Evolutionary conservation across 2,888 invertebrate species (phyloP).

Genomic region (Hemistola chrysoprasaria): DNA sequence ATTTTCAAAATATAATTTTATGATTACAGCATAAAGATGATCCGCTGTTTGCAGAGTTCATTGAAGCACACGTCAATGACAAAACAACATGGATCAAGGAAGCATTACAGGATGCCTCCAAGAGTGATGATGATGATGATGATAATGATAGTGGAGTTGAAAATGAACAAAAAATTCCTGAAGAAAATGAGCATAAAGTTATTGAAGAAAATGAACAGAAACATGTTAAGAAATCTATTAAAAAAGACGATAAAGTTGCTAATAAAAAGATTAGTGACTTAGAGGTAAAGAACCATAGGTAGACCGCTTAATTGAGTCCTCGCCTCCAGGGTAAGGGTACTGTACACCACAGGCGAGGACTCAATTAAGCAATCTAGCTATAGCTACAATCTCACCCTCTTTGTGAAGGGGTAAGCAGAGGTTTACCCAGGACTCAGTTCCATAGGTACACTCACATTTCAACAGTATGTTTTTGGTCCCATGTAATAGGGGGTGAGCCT

Average conservation of each 20-base stretch:
- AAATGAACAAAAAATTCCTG: conserved; percentile 39
- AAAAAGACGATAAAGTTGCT: conserved; percentile 83
- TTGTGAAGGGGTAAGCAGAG: no score
- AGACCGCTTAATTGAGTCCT: no score
- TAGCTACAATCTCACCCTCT: no score
- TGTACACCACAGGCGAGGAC: no score
- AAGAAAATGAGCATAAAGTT: conserved; percentile 24
- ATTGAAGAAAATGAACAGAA: conserved; percentile 31
- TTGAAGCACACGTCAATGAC: conserved; percentile 88
- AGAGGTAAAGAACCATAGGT: conserved; percentile 82
- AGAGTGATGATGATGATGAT: conserved; percentile 53
- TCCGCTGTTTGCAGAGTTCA: conserved; percentile 93
- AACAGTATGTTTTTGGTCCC: no score
- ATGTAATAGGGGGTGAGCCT: no score
- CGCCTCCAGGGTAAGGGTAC: no score
- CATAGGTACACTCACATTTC: no score
- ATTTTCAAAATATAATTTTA: conserved; percentile 8
- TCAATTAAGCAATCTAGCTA: no score
- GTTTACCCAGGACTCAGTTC: no score
- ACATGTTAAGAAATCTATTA: conserved; percentile 22
- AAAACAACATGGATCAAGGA: conserved; percentile 68
- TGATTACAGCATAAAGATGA: conserved; percentile 89
- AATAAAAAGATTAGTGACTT: conserved; percentile 89
- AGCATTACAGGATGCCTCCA: conserved; percentile 54
- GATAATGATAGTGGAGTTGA: conserved; percentile 55